Evolutionary conservation across 2,888 invertebrate species (phyloP).

Genomic region (Pheosia gnoma): DNA sequence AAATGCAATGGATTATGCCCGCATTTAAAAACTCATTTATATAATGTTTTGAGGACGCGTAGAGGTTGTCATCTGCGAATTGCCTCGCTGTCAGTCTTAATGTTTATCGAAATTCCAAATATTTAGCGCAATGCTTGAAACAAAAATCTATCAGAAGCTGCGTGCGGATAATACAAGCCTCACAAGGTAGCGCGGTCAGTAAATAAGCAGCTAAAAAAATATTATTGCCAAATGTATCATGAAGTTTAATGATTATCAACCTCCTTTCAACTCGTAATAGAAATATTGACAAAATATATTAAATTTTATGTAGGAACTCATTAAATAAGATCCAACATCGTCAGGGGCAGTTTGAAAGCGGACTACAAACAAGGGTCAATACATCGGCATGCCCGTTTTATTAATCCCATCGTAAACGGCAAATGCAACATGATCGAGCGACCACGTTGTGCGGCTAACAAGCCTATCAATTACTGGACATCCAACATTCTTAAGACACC

Average conservation of each 20-base stretch:
- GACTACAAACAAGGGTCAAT: slow-evolving; percentile 31
- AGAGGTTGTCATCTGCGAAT: too few relatives aligned
- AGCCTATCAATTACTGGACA: slow-evolving; percentile 24
- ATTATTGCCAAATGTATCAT: too few relatives aligned
- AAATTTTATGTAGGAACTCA: not conserved
- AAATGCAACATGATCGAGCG: slow-evolving; percentile 26
- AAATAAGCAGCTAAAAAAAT: too few relatives aligned
- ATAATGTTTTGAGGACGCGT: not conserved
- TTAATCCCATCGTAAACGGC: slow-evolving; percentile 26
- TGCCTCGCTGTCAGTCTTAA: too few relatives aligned
- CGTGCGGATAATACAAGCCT: too few relatives aligned
- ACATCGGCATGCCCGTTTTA: slow-evolving; percentile 31
- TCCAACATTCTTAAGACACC: slow-evolving; percentile 16
- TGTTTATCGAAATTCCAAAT: too few relatives aligned
- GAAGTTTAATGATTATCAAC: too few relatives aligned
- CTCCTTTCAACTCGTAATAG: too few relatives aligned
- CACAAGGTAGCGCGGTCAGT: too few relatives aligned
- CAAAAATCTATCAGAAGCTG: too few relatives aligned
- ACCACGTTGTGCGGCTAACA: slow-evolving; percentile 31
- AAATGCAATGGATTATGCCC: slow-evolving; percentile 28
- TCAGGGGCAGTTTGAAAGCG: not conserved
- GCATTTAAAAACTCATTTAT: slow-evolving; percentile 21
- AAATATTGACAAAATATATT: too few relatives aligned
- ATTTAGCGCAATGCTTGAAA: too few relatives aligned
- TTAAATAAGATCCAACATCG: not conserved